Percentiles rank a stretch among this genome's conserved stretches.
Evolutionary conservation across 30 jellyfish, hydroid and myxozoan genomes (phyloP).

Genomic region (Nemopilema nomurai): DNA sequence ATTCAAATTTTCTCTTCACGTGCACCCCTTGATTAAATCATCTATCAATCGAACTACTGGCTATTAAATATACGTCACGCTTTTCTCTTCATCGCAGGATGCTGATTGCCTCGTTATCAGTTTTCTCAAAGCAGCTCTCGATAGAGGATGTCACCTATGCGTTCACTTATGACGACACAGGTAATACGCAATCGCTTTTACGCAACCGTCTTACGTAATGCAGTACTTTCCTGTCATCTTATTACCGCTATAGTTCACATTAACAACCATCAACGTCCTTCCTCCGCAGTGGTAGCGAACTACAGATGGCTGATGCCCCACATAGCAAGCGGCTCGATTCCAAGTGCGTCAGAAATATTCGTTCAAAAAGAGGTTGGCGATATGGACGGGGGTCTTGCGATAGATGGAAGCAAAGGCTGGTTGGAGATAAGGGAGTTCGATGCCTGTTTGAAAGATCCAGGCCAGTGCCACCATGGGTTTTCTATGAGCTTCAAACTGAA

Average conservation of each 20-base stretch:
- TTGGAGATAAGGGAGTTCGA: conserved; percentile 77
- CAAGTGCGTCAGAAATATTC: conserved; percentile 81
- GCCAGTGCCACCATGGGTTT: conserved; percentile 94
- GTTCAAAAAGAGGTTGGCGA: conserved; percentile 74
- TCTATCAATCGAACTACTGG: too few relatives aligned
- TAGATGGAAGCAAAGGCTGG: conserved; percentile 91
- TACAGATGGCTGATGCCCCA: conserved; percentile 92
- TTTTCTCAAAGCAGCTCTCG: conserved; percentile 81
- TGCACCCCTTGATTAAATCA: too few relatives aligned
- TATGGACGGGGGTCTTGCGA: conserved; percentile 90
- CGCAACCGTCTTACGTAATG: not conserved
- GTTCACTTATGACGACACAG: conserved; percentile 93
- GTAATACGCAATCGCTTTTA: conserved; percentile 1
- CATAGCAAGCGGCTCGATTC: conserved; percentile 54
- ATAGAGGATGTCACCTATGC: conserved; percentile 98
- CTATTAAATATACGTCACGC: not conserved
- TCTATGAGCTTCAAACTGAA: conserved; percentile 92
- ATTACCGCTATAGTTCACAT: too few relatives aligned
- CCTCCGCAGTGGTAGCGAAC: conserved; percentile 81
- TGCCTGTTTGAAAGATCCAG: conserved; percentile 68
- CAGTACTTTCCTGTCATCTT: not conserved
- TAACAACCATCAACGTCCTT: too few relatives aligned
- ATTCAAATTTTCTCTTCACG: too few relatives aligned
- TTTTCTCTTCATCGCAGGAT: conserved; percentile 22
- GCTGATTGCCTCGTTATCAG: conserved; percentile 86